Percentiles rank a stretch among this genome's conserved stretches.
Evolutionary conservation across 2,888 invertebrate genomes (phyloP).

Genomic region (Lasioglossum vierecki): DNA sequence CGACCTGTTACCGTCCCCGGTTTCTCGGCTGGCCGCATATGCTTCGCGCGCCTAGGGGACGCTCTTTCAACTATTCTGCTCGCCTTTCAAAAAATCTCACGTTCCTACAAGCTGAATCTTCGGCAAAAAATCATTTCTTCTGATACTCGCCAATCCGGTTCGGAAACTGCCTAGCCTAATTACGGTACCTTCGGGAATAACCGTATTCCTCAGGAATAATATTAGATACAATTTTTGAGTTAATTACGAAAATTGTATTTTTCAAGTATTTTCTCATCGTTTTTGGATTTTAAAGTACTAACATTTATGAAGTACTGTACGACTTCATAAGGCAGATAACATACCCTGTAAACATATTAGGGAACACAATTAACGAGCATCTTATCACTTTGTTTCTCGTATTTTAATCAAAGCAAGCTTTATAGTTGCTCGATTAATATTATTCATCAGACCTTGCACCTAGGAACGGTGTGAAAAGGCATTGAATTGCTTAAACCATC

Average conservation of each 20-base stretch:
- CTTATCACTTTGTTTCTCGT: background rate
- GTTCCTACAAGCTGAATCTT: conserved; percentile 35
- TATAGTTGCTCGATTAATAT: too few species aligned
- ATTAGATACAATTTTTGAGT: background rate
- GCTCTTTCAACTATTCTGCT: conserved; percentile 64
- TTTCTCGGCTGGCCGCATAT: conserved; percentile 69
- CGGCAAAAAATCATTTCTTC: background rate
- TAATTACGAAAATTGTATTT: background rate
- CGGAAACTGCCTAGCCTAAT: background rate
- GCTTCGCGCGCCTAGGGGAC: conserved; percentile 63
- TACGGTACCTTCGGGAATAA: background rate
- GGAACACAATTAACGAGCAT: background rate
- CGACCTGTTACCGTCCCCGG: conserved; percentile 80
- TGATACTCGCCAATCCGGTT: background rate
- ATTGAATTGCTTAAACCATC: background rate
- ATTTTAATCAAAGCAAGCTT: too few species aligned
- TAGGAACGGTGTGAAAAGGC: too few species aligned
- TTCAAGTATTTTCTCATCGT: background rate
- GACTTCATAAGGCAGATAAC: too few species aligned
- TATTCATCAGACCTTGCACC: too few species aligned
- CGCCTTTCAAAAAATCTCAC: conserved; percentile 56
- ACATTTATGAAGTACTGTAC: too few species aligned
- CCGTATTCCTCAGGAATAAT: background rate
- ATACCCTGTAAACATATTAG: too few species aligned
- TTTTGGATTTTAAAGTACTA: too few species aligned